Evolutionary conservation across 2,888 invertebrate genomes (phyloP), one percentile per base, ranked within the genome.

Genomic region (Hirudinaria manillensis): DNA sequence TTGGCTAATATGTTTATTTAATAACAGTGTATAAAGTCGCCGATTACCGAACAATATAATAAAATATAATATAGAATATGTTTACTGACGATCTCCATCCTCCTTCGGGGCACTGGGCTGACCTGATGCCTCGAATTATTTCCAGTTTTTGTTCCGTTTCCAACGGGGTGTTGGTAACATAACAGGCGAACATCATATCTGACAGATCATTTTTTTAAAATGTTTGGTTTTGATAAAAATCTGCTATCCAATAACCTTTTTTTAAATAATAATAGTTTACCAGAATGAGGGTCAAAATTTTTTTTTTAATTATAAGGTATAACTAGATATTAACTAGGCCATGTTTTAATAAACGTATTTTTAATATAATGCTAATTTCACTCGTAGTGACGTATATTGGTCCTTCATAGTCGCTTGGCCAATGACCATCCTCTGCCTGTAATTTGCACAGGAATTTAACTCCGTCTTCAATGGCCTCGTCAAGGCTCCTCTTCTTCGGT

Each of bases 361-460:
- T n/a, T n/a, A n/a, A n/a, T n/a, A n/a, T n/a, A n/a, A n/a, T n/a
- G 16, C 16, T 45, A 10, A 45, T 45, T 45, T 27, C 32, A 82
- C 82, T 82, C 75, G 83, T 82, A 78, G 81, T 81, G 16, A 83
- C 79, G 77, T 83, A 83, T n/a, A 83, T 78, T 13, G 83, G 83
- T 27, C 83, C 83, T 10, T 83, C 82, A 75, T 83, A 83, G 77
- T 83, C 83, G 6, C 81, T 82, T 10, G 82, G 82, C 82, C 82
- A 83, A 76, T 83, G 83, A 3, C 83, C 83, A 77, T 83, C 83
- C 72, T 83, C 83, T 7, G 81, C 81, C 76, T 83, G 82, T n/a
- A 83, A 77, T 75, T 79, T 77, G 36, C 79, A 75, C 77, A 82
- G 82, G 75, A 83, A 83, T 68, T 77, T 78, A 77, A 82, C 77